These are phyloP conservation scores for Phymanthus crucifer DNA, from an alignment of 92 coral and sea anemone genomes.

Conservation along the genomic window DNA sequence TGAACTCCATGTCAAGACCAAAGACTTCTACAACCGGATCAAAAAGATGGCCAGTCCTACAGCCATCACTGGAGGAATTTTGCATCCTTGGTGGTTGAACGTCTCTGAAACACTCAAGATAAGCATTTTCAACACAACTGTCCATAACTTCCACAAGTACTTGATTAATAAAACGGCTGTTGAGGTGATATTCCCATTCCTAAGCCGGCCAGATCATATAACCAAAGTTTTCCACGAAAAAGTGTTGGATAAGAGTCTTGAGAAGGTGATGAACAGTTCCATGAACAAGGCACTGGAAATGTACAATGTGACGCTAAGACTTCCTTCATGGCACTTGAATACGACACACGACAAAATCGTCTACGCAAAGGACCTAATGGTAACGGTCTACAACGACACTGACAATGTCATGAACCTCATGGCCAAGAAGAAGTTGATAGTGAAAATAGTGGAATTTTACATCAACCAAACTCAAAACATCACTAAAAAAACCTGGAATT, in stretches of 20 bases:
- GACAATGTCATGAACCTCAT: constrained; percentile 51
- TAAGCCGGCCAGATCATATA: constrained; percentile 47
- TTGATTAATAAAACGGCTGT: constrained; percentile 37
- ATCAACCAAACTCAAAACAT: constrained; percentile 37
- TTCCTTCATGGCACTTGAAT: constrained; percentile 54
- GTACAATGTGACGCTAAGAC: constrained; percentile 49
- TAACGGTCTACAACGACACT: constrained; percentile 53
- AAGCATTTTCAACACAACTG: constrained; percentile 51
- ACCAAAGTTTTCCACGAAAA: constrained; percentile 38
- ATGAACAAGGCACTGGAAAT: constrained; percentile 52
- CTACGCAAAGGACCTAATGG: constrained; percentile 45
- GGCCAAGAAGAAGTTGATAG: constrained; percentile 43
- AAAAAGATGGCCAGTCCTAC: constrained; percentile 24
- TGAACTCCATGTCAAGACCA: constrained; percentile 28
- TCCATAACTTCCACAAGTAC: constrained; percentile 43
- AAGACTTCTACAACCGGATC: constrained; percentile 33
- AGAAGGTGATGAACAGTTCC: constrained; percentile 47
- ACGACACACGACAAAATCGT: constrained; percentile 46
- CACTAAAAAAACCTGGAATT: constrained; percentile 37
- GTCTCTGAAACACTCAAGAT: constrained; percentile 39
- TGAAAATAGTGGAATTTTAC: constrained; percentile 47
- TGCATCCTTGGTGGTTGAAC: constrained; percentile 57
- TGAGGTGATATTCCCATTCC: constrained; percentile 38
- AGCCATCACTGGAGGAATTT: constrained; percentile 63
- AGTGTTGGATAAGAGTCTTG: constrained; percentile 38